These are phyloP conservation scores for Desoria tigrina DNA, from an alignment of 2,888 invertebrate genomes.

Conservation along the genomic window DNA sequence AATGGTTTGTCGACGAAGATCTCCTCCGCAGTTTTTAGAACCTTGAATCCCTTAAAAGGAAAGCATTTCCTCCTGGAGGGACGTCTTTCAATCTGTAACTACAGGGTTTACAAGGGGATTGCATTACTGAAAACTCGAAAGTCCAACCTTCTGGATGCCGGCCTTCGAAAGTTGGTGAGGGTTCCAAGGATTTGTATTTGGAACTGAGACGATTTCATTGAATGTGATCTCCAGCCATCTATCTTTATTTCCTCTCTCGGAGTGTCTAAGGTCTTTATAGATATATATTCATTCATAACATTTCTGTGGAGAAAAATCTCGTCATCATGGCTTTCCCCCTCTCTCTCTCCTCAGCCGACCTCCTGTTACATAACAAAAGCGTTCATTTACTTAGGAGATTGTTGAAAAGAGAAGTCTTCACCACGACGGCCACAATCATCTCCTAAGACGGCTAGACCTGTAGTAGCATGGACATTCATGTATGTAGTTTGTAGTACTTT, in stretches of 20 bases:
- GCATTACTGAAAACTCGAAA: not conserved
- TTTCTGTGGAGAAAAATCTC: slow-evolving; percentile 4
- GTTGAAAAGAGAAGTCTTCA: not conserved
- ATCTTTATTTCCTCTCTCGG: slow-evolving; percentile 12
- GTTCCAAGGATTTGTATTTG: not conserved
- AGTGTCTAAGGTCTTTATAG: not conserved
- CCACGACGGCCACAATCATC: not conserved
- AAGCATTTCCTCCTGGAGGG: not conserved
- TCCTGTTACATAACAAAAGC: slow-evolving; percentile 2
- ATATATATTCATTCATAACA: not conserved
- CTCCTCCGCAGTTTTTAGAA: not conserved
- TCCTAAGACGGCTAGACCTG: not conserved
- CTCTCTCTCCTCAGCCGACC: slow-evolving; percentile 6
- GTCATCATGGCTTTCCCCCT: slow-evolving; percentile 2
- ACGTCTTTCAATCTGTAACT: too few species aligned
- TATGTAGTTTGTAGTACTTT: too few species aligned
- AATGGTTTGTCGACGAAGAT: not conserved
- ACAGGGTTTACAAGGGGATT: not conserved
- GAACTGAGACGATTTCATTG: slow-evolving; percentile 12
- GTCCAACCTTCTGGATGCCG: too few species aligned
- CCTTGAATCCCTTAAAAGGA: not conserved
- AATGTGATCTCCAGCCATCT: slow-evolving; percentile 14
- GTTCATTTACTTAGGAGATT: slow-evolving; percentile 8
- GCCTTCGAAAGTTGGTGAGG: not conserved
- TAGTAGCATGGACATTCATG: too few species aligned